Evolutionary conservation across 2,888 invertebrate species (phyloP).

Genomic region (Perizoma flavofasciatum): DNA sequence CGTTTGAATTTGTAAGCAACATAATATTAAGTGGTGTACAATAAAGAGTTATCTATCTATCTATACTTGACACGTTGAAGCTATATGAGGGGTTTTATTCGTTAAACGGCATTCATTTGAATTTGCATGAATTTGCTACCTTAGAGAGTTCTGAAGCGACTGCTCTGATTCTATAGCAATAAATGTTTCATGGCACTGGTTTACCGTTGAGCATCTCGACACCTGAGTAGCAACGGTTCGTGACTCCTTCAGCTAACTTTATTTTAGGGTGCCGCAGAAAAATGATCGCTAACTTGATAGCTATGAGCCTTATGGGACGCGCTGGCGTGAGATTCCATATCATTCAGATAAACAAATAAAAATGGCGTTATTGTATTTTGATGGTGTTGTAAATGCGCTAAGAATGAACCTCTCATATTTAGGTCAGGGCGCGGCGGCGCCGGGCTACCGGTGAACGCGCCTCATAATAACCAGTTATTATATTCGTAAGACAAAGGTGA

Average conservation of each 20-base stretch:
- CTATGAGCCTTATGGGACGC: slow-evolving; percentile 41
- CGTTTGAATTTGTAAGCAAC: too few relatives aligned
- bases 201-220: slow-evolving; percentile 25
- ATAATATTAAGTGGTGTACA: too few relatives aligned
- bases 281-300: slow-evolving; percentile 44
- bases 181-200: slow-evolving; percentile 17
- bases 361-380: slow-evolving; percentile 28
- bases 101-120: too few relatives aligned
- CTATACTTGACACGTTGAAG: too few relatives aligned
- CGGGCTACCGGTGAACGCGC: too few relatives aligned
- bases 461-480: slow-evolving; percentile 12
- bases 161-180: neutral
- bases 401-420: slow-evolving; percentile 9
- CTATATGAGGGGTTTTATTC: too few relatives aligned
- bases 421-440: neutral
- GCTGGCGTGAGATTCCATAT: slow-evolving; percentile 21
- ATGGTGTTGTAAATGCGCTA: slow-evolving; percentile 27
- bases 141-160: too few relatives aligned
- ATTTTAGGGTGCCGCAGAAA: slow-evolving; percentile 48
- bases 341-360: slow-evolving; percentile 29
- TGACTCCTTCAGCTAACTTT: slow-evolving; percentile 57
- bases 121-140: too few relatives aligned
- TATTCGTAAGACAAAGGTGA: slow-evolving; percentile 3
- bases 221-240: slow-evolving; percentile 47
- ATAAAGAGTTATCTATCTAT: too few relatives aligned